Conservation (phyloP, 1,140 invertebrate genomes). For the Drosophila parvula region DNA sequence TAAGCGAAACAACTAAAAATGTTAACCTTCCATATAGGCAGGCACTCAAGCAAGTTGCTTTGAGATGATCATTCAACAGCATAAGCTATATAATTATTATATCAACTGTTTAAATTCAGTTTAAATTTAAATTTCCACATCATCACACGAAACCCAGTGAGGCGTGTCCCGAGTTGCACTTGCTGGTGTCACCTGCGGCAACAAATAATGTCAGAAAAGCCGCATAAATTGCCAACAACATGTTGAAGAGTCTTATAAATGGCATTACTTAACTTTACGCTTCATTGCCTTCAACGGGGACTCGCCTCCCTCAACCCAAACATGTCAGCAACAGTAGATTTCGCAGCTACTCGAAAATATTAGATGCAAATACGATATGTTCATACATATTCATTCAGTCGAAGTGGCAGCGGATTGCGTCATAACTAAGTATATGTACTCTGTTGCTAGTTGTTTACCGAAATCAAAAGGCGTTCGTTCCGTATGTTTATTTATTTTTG, state of each 20-base stretch:
- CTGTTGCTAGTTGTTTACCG: slow-evolving; percentile 21
- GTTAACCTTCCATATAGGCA: slow-evolving; percentile 4
- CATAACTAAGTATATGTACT: slow-evolving; percentile 22
- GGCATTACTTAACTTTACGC: slow-evolving; percentile 48
- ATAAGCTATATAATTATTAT: slow-evolving; percentile 34
- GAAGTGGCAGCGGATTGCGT: slow-evolving; percentile 31
- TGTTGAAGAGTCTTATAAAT: slow-evolving; percentile 41
- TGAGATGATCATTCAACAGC: slow-evolving; percentile 21
- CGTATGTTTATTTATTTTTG: slow-evolving; percentile 38
- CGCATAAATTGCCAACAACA: slow-evolving; percentile 38
- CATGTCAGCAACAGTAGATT: slow-evolving; percentile 22
- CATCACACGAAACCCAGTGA: slow-evolving; percentile 19
- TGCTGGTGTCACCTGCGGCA: slow-evolving; percentile 42
- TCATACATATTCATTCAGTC: slow-evolving; percentile 38
- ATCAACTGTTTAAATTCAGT: slow-evolving; percentile 50
- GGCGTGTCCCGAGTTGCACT: slow-evolving; percentile 42
- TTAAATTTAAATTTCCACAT: slow-evolving; percentile 39
- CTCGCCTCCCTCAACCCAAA: slow-evolving; percentile 4
- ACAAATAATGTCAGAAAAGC: slow-evolving; percentile 14
- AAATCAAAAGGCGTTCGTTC: slow-evolving; percentile 29
- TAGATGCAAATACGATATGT: slow-evolving; percentile 50
- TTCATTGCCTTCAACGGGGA: slow-evolving; percentile 24
- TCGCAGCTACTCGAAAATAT: slow-evolving; percentile 55
- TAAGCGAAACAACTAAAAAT: not conserved
- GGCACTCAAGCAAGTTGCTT: not conserved